Percentiles rank a stretch among this genome's conserved stretches.
These are phyloP conservation scores for Limnodromus scolopaceus DNA, from an alignment of 2,797 vertebrate genomes.

Conservation along the genomic window DNA sequence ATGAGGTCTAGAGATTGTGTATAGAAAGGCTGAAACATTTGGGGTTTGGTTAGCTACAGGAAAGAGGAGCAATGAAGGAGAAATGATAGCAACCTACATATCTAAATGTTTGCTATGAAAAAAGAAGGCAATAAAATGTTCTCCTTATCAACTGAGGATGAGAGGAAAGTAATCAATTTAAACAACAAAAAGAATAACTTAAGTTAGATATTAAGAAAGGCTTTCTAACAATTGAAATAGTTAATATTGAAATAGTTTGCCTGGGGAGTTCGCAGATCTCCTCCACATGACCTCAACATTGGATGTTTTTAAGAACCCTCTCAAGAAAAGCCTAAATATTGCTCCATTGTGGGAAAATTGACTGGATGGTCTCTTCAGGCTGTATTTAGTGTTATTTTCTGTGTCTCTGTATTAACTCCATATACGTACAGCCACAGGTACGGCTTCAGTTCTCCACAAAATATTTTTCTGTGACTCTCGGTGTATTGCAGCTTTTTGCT, in stretches of 20 bases:
- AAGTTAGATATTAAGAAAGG: background rate
- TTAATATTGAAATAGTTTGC: background rate
- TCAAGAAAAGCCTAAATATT: background rate
- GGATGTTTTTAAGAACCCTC: background rate
- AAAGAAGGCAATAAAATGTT: background rate
- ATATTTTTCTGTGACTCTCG: background rate
- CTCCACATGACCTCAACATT: background rate
- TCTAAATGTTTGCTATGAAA: background rate
- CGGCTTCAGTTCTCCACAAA: background rate
- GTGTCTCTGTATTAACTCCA: background rate
- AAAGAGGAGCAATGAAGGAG: background rate
- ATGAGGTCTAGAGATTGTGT: background rate
- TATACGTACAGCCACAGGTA: background rate
- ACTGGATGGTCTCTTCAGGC: background rate
- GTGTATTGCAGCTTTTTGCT: background rate
- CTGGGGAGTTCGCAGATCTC: background rate
- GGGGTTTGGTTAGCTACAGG: background rate
- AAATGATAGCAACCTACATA: background rate
- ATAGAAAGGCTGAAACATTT: background rate
- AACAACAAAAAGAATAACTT: background rate
- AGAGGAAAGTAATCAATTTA: background rate
- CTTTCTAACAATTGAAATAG: background rate
- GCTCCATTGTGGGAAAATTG: background rate
- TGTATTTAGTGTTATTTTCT: background rate
- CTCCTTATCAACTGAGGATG: background rate